phyloP scores from a whole-genome alignment of 2,888 invertebrate genomes.

The Rhamphomyia laevipes region DNA sequence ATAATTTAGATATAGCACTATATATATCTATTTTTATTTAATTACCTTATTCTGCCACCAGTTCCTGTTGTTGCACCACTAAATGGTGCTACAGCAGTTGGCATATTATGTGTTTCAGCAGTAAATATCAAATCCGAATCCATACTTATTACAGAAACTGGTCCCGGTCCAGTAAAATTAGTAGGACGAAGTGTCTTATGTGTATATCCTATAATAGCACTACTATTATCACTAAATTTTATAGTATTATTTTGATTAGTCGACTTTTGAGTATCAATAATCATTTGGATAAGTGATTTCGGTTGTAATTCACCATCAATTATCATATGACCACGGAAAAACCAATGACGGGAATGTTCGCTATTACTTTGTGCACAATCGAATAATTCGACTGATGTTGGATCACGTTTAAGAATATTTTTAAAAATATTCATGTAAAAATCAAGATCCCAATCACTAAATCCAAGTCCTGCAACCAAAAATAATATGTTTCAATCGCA shows the following conservation, averaged over 20 bases:
- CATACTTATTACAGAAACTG: slow-evolving; percentile 45
- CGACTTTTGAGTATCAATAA: slow-evolving; percentile 73
- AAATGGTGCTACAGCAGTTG: slow-evolving; percentile 93
- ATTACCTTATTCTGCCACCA: slow-evolving; percentile 69
- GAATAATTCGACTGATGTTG: slow-evolving; percentile 94
- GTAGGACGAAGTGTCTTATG: slow-evolving; percentile 57
- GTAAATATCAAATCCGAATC: slow-evolving; percentile 89
- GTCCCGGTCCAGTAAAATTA: slow-evolving; percentile 45
- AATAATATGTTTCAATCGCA: slow-evolving; percentile 1
- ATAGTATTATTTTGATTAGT: slow-evolving; percentile 92
- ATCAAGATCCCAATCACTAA: slow-evolving; percentile 85
- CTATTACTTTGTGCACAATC: slow-evolving; percentile 97
- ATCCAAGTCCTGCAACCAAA: slow-evolving; percentile 59
- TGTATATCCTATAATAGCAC: slow-evolving; percentile 76
- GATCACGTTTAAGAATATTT: slow-evolving; percentile 73
- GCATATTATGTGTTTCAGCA: slow-evolving; percentile 98
- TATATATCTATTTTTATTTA: neutral
- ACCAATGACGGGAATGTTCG: slow-evolving; percentile 98
- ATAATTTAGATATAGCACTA: neutral
- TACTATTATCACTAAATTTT: slow-evolving; percentile 94
- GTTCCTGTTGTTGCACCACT: slow-evolving; percentile 98
- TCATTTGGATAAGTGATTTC: slow-evolving; percentile 84
- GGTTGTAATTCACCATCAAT: slow-evolving; percentile 66
- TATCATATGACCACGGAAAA: slow-evolving; percentile 84
- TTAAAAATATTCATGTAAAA: slow-evolving; percentile 81